Evolutionary conservation across 2,113 vertebrate genomes (phyloP).

Genomic region (Rafetus swinhoei): DNA sequence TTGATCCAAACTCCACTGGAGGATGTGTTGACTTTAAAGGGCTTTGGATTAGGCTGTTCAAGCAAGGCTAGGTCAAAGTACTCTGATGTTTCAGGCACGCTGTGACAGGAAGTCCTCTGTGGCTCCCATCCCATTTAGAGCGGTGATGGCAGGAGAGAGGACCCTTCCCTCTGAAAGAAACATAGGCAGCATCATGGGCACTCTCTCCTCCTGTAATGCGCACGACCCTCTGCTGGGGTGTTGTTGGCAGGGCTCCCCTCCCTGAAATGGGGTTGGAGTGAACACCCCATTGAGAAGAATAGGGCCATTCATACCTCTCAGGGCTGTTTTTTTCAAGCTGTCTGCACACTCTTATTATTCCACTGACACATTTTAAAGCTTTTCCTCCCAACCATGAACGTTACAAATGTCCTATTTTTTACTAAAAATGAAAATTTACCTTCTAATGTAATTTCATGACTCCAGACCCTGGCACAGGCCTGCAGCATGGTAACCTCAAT

Average conservation of each 20-base stretch:
- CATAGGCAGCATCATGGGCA: not conserved
- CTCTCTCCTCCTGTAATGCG: not conserved
- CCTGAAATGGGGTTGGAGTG: not conserved
- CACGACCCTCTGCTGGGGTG: not conserved
- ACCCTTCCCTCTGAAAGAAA: not conserved
- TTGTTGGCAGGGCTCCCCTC: not conserved
- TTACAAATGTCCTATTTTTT: not conserved
- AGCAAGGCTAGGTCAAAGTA: not conserved
- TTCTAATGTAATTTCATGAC: accelerated
- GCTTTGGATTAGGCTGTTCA: no score
- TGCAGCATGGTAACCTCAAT: no score
- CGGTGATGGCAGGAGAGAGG: not conserved
- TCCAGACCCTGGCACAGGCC: not conserved
- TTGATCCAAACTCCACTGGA: not conserved
- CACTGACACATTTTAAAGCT: not conserved
- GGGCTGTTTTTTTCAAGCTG: not conserved
- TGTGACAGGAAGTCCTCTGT: no score
- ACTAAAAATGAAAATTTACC: not conserved
- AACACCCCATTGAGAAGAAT: not conserved
- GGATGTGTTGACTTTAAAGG: no score
- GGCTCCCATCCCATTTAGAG: not conserved
- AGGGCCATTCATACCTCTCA: not conserved
- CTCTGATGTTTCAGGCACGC: not conserved
- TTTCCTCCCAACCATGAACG: not conserved
- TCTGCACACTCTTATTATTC: not conserved